phyloP scores from a whole-genome alignment of 2,888 invertebrate genomes.

The Lingula anatina region DNA sequence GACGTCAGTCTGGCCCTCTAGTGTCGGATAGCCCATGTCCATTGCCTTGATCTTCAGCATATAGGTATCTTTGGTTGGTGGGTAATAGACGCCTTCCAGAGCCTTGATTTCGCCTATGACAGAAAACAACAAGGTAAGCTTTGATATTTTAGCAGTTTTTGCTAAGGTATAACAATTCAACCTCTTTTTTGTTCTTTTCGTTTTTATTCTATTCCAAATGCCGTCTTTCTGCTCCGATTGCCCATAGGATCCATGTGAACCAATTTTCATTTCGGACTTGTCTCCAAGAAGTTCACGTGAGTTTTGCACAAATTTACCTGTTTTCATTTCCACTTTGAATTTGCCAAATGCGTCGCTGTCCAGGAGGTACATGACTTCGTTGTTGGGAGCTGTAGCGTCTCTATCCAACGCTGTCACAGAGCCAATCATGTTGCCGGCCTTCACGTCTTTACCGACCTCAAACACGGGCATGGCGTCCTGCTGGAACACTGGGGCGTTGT shows the following conservation, averaged over 20 bases:
- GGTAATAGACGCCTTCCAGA: slow-evolving; percentile 15
- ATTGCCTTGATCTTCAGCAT: slow-evolving; percentile 11
- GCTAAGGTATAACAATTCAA: background rate
- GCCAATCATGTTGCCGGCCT: slow-evolving; percentile 14
- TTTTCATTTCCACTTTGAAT: slow-evolving; percentile 15
- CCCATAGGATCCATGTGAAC: no score
- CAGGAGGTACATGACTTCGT: slow-evolving; percentile 14
- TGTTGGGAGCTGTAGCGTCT: slow-evolving; percentile 18
- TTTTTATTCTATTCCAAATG: background rate
- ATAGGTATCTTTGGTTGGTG: slow-evolving; percentile 13
- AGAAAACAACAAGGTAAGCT: background rate
- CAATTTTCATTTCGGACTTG: no score
- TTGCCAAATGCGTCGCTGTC: slow-evolving; percentile 16
- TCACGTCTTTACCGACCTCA: slow-evolving; percentile 7
- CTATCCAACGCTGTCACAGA: slow-evolving; percentile 12
- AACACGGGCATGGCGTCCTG: slow-evolving; percentile 3
- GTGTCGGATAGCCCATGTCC: slow-evolving; percentile 16
- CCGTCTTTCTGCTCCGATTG: background rate
- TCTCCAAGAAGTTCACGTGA: no score
- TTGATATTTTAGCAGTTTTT: background rate
- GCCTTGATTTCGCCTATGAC: slow-evolving; percentile 10
- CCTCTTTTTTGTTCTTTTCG: background rate
- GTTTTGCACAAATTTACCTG: no score
- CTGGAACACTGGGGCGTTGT: slow-evolving; percentile 11
- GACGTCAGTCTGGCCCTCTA: slow-evolving; percentile 6